A percentile compares a stretch with the other conserved stretches of the same genome.
phyloP scores from a whole-genome alignment of 2,797 vertebrate species.

The Taenioides sp. region DNA sequence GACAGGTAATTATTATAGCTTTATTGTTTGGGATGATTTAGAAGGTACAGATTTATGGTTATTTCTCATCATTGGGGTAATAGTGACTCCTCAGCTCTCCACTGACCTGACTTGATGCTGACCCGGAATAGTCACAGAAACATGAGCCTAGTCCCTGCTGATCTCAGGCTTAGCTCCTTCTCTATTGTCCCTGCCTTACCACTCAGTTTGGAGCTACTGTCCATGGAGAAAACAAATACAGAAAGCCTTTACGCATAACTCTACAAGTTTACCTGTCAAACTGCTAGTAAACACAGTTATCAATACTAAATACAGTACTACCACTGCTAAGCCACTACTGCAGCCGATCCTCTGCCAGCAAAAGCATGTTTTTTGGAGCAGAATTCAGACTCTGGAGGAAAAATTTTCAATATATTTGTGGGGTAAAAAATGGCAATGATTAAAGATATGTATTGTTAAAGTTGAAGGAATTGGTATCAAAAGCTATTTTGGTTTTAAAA shows the following conservation, averaged over 20 bases:
- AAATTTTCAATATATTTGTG: too few species aligned
- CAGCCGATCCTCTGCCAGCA: too few species aligned
- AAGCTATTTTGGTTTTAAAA: too few species aligned
- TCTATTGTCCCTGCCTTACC: slow-evolving; percentile 39
- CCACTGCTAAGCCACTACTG: too few species aligned
- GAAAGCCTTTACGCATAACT: neutral
- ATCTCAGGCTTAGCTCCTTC: slow-evolving; percentile 52
- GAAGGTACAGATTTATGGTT: neutral
- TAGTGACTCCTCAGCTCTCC: slow-evolving; percentile 7
- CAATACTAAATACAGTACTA: too few species aligned
- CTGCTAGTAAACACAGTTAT: slow-evolving; percentile 44
- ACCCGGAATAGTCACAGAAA: slow-evolving; percentile 70
- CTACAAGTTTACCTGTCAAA: neutral
- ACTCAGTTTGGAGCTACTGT: slow-evolving; percentile 22
- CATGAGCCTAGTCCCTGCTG: slow-evolving; percentile 54
- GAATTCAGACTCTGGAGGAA: too few species aligned
- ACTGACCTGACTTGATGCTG: slow-evolving; percentile 36
- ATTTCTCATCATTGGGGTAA: slow-evolving; percentile 39
- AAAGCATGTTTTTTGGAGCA: too few species aligned
- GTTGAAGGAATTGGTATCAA: too few species aligned
- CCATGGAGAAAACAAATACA: slow-evolving; percentile 20
- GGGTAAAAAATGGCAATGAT: too few species aligned
- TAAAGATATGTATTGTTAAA: too few species aligned
- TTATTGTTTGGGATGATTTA: neutral
- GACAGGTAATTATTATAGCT: neutral